A percentile compares a stretch with the other conserved stretches of the same genome.
phyloP scores from a whole-genome alignment of 2,113 vertebrate species.

The Chrysochloris asiatica region DNA sequence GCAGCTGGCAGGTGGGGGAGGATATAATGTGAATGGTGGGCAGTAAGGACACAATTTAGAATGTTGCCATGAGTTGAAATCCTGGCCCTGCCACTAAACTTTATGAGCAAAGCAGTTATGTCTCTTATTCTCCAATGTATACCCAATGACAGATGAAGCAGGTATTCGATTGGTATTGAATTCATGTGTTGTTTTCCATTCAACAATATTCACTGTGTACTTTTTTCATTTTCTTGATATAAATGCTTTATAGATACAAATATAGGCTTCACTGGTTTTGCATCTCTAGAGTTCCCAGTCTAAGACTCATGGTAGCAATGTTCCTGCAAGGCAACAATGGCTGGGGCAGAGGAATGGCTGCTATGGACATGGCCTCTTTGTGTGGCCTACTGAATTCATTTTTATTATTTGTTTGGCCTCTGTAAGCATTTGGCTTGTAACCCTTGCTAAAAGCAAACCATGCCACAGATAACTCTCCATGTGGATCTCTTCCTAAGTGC shows the following conservation, averaged over 20 bases:
- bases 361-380: neutral
- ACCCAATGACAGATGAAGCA: neutral
- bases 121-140: neutral
- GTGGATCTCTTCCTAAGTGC: neutral
- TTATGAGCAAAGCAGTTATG: neutral
- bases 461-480: neutral
- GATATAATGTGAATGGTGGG: neutral
- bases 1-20: neutral
- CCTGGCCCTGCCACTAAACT: neutral
- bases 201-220: neutral
- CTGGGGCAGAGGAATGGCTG: neutral
- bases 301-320: neutral
- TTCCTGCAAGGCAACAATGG: neutral
- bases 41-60: neutral
- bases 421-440: neutral
- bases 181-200: neutral
- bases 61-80: neutral
- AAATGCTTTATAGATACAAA: too few species aligned
- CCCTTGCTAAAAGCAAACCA: slow-evolving; percentile 18
- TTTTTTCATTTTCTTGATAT: too few species aligned
- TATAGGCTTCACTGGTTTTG: too few species aligned
- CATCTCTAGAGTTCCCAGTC: neutral
- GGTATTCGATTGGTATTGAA: neutral
- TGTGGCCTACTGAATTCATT: neutral
- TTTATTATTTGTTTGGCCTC: slow-evolving; percentile 16